Conservation (phyloP, 2,888 invertebrate species). For the Gymnoscelis rufifasciata region DNA sequence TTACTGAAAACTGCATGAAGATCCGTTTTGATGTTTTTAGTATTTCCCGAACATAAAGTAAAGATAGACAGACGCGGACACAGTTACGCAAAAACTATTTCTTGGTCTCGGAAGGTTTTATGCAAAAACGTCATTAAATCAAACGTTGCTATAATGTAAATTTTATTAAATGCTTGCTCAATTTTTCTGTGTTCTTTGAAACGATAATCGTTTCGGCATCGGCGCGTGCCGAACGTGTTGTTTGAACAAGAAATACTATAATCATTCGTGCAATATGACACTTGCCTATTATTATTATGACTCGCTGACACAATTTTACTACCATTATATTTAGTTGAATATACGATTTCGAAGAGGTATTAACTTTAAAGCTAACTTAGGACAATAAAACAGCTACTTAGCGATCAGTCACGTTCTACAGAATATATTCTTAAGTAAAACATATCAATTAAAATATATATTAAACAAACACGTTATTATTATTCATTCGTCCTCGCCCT, state of each 20-base stretch:
- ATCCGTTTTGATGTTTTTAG: no score
- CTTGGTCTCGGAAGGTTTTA: no score
- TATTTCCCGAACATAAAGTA: no score
- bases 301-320: constrained; percentile 27
- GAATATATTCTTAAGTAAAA: not conserved
- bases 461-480: constrained; percentile 22
- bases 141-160: constrained; percentile 23
- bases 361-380: no score
- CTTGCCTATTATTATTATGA: constrained; percentile 20
- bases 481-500: constrained; percentile 45
- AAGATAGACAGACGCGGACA: no score
- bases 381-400: no score
- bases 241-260: no score
- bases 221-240: constrained; percentile 58
- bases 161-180: constrained; percentile 38
- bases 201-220: constrained; percentile 32
- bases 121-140: not conserved
- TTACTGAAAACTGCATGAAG: no score
- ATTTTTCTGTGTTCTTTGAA: constrained; percentile 39
- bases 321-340: no score
- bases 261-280: constrained; percentile 35
- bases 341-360: no score
- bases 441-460: not conserved
- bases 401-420: not conserved
- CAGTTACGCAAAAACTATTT: no score